Percentiles rank a stretch among this genome's conserved stretches.
These are phyloP conservation scores for Laticauda colubrina DNA, from an alignment of 2,113 vertebrate species.

Conservation along the genomic window DNA sequence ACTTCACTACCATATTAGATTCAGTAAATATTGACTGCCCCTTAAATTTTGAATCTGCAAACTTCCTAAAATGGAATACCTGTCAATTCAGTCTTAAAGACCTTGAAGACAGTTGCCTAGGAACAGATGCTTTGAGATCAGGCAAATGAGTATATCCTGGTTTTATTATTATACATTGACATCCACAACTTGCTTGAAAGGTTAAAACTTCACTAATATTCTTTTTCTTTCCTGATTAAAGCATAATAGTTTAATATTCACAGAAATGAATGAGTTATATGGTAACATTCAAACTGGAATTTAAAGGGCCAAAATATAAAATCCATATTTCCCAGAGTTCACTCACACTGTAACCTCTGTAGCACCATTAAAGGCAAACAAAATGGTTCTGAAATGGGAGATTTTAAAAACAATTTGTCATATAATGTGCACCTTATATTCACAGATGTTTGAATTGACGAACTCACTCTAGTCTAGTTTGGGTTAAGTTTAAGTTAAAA, in stretches of 20 bases:
- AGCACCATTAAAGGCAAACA: not conserved
- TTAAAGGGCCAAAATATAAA: not conserved
- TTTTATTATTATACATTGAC: fast-evolving
- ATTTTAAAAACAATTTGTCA: not conserved
- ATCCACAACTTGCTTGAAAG: not conserved
- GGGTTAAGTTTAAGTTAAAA: not conserved
- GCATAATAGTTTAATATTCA: not conserved
- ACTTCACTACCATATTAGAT: not conserved
- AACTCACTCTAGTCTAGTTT: not conserved
- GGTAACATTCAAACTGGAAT: not conserved
- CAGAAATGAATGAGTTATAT: not conserved
- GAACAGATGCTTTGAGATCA: not conserved
- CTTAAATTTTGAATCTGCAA: not conserved
- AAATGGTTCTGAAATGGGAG: not conserved
- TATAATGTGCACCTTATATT: not conserved
- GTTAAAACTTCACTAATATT: not conserved
- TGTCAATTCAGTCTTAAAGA: not conserved
- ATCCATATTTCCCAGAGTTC: too few species aligned
- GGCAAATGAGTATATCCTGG: not conserved
- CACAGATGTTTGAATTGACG: not conserved
- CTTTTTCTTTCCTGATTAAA: not conserved
- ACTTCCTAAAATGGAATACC: not conserved
- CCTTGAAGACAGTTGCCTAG: not conserved
- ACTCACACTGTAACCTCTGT: not conserved
- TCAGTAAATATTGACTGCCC: not conserved